Evolutionary conservation across 2,888 invertebrate species (phyloP).

Genomic region (Laothoe populi): DNA sequence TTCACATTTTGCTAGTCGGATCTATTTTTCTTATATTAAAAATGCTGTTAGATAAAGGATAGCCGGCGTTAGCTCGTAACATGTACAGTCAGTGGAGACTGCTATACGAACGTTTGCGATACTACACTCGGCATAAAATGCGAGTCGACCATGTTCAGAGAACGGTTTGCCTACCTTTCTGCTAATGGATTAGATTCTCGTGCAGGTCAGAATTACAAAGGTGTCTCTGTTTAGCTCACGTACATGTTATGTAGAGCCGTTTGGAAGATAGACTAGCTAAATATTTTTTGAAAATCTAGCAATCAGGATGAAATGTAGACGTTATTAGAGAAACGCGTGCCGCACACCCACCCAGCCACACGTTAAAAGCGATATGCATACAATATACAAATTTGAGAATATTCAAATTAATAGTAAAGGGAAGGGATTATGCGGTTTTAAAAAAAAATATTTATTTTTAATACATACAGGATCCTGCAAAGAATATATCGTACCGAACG

Average conservation of each 20-base stretch:
- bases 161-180: slow-evolving; percentile 21
- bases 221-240: slow-evolving; percentile 17
- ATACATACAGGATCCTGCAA: not conserved
- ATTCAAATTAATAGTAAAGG: too few species aligned
- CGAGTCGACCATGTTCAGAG: slow-evolving; percentile 23
- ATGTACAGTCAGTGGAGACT: not conserved
- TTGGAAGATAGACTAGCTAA: not conserved
- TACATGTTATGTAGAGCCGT: slow-evolving; percentile 6
- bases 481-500: not conserved
- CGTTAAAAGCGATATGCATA: not conserved
- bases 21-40: slow-evolving; percentile 4
- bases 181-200: slow-evolving; percentile 24
- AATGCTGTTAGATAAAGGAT: not conserved
- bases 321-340: too few species aligned
- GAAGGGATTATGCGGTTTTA: too few species aligned
- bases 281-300: not conserved
- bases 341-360: too few species aligned
- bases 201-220: slow-evolving; percentile 17
- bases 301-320: not conserved
- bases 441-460: too few species aligned
- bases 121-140: slow-evolving; percentile 23
- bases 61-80: not conserved
- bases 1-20: not conserved
- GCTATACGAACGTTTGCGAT: slow-evolving; percentile 9
- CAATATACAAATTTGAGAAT: too few species aligned